A percentile compares a stretch with the other conserved stretches of the same genome.
Evolutionary conservation across 1,140 invertebrate species (phyloP).

Genomic region (Drosophila pruinosa): DNA sequence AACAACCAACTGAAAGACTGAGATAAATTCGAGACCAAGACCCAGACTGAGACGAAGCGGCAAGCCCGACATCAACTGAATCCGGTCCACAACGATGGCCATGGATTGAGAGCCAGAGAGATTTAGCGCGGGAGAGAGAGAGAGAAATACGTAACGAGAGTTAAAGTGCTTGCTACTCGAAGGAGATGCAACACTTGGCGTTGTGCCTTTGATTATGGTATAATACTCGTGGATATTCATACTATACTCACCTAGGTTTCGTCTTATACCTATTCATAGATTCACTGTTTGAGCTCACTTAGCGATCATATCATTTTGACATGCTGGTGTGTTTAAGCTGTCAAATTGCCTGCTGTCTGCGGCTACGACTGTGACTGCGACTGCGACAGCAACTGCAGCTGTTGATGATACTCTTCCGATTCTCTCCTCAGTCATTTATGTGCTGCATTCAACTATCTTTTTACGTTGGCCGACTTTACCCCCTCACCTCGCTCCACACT

Average conservation of each 20-base stretch:
- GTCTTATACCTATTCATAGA: slow-evolving; percentile 31
- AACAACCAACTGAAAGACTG: slow-evolving; percentile 62
- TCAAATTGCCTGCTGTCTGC: slow-evolving; percentile 79
- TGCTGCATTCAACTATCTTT: slow-evolving; percentile 59
- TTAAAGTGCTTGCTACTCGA: slow-evolving; percentile 46
- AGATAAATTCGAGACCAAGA: slow-evolving; percentile 59
- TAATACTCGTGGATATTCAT: slow-evolving; percentile 38
- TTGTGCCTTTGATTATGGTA: slow-evolving; percentile 57
- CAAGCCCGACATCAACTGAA: not conserved
- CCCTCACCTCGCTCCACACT: not conserved
- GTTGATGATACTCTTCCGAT: slow-evolving; percentile 48
- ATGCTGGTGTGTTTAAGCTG: slow-evolving; percentile 80
- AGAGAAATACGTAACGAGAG: too few species aligned
- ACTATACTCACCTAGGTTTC: not conserved
- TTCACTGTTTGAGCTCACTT: slow-evolving; percentile 66
- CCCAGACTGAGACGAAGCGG: slow-evolving; percentile 6
- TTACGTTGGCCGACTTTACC: slow-evolving; percentile 26
- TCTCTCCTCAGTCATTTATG: slow-evolving; percentile 2
- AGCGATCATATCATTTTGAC: slow-evolving; percentile 81
- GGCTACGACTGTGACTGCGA: slow-evolving; percentile 63
- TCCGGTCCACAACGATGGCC: slow-evolving; percentile 21
- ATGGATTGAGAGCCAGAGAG: slow-evolving; percentile 4
- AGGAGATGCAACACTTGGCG: slow-evolving; percentile 71
- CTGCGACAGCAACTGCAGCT: slow-evolving; percentile 63
- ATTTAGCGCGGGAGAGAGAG: not conserved